A percentile compares a stretch with the other conserved stretches of the same genome.
These are phyloP conservation scores for Bibio marci DNA, from an alignment of 2,888 invertebrate species.

Conservation along the genomic window DNA sequence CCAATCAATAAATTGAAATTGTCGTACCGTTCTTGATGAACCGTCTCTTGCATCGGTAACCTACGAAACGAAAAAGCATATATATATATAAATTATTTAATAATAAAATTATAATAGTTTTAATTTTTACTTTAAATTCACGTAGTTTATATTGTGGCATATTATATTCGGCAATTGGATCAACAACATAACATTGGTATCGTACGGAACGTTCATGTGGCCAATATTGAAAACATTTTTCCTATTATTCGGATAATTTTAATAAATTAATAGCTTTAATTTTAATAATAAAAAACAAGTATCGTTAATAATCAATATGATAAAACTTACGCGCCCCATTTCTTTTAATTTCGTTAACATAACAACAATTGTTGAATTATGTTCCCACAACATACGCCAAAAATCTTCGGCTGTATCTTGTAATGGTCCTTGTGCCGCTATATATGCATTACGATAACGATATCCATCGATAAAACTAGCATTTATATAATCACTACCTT, in stretches of 20 bases:
- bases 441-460: slow-evolving; percentile 83
- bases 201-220: slow-evolving; percentile 93
- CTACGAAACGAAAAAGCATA: slow-evolving; percentile 20
- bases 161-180: slow-evolving; percentile 98
- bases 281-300: slow-evolving; percentile 1
- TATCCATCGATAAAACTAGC: slow-evolving; percentile 97
- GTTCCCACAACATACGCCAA: slow-evolving; percentile 99
- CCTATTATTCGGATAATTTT: slow-evolving; percentile 38
- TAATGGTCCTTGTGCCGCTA: slow-evolving; percentile 97
- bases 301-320: slow-evolving; percentile 3
- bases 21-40: slow-evolving; percentile 84
- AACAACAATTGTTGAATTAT: slow-evolving; percentile 96
- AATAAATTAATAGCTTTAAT: too few relatives aligned
- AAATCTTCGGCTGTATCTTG: slow-evolving; percentile 95
- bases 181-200: slow-evolving; percentile 96
- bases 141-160: slow-evolving; percentile 98
- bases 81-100: background rate
- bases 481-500: slow-evolving; percentile 97
- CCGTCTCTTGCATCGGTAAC: slow-evolving; percentile 96
- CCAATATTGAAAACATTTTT: slow-evolving; percentile 99
- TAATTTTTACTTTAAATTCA: slow-evolving; percentile 68
- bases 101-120: background rate
- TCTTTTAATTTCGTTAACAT: slow-evolving; percentile 97
- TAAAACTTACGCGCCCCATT: slow-evolving; percentile 77
- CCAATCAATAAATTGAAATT: slow-evolving; percentile 95